These are phyloP conservation scores for Brenthis daphne DNA, from an alignment of 2,888 invertebrate genomes.

Conservation along the genomic window DNA sequence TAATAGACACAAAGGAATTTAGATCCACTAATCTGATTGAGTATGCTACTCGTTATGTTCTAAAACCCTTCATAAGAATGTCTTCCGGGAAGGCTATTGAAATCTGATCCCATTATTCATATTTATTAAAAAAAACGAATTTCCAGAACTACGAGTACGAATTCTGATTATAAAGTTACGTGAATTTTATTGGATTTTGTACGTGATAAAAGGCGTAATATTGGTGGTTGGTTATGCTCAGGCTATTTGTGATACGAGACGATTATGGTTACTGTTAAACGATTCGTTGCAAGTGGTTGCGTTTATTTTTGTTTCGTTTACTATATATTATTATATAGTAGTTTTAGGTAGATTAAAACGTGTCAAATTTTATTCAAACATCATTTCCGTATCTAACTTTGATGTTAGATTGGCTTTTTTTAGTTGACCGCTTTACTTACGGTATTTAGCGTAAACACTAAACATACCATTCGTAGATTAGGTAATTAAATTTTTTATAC, in stretches of 20 bases:
- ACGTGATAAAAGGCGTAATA: conserved; percentile 9
- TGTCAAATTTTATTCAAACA: conserved; percentile 23
- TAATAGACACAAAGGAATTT: too few species aligned
- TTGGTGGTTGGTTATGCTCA: conserved; percentile 26
- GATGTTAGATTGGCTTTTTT: conserved; percentile 18
- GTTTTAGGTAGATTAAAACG: conserved; percentile 18
- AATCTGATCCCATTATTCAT: too few species aligned
- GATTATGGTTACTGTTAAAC: conserved; percentile 15
- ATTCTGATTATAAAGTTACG: neutral
- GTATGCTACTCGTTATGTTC: too few species aligned
- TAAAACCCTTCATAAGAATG: too few species aligned
- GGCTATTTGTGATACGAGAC: conserved; percentile 37
- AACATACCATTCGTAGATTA: conserved; percentile 22
- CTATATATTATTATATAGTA: neutral
- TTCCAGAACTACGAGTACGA: neutral
- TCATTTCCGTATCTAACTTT: neutral
- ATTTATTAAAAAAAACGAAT: too few species aligned
- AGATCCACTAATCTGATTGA: too few species aligned
- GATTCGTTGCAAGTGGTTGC: conserved; percentile 2
- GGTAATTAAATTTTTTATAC: conserved; percentile 32
- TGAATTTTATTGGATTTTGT: conserved; percentile 13
- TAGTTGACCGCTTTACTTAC: conserved; percentile 21
- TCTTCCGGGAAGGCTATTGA: too few species aligned
- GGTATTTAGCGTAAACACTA: conserved; percentile 11
- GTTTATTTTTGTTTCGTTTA: neutral